Percentiles rank a stretch among this genome's conserved stretches.
Conservation (phyloP, 30 jellyfish, hydroid and myxozoan species). For the Haliclystus octoradiatus region DNA sequence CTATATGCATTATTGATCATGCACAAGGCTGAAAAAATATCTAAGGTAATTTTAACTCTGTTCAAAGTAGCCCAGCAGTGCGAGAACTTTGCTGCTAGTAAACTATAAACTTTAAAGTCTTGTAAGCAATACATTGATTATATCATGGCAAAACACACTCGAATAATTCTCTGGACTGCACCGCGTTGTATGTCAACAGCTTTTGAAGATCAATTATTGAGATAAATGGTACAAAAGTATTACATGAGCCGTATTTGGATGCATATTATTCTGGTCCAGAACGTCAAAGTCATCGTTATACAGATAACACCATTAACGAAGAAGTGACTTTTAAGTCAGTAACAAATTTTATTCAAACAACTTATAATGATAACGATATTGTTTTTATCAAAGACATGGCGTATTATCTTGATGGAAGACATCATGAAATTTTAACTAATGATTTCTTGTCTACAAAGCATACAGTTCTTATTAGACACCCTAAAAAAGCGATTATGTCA, state of each 20-base stretch:
- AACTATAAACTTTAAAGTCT: no score
- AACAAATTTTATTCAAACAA: constrained; percentile 23
- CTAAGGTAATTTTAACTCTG: no score
- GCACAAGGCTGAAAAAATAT: no score
- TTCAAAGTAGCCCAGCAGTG: no score
- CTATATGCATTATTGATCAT: no score
- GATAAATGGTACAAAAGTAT: constrained; percentile 49
- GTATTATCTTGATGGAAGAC: constrained; percentile 40
- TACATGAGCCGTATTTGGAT: constrained; percentile 83
- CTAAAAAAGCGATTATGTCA: constrained; percentile 70
- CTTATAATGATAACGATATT: constrained; percentile 56
- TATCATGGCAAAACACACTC: no score
- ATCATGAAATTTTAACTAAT: constrained; percentile 28
- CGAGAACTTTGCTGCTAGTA: no score
- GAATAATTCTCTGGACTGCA: constrained; percentile 69
- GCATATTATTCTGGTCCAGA: constrained; percentile 88
- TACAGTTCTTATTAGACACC: constrained; percentile 71
- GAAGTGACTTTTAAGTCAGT: constrained; percentile 25
- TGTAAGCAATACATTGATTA: no score
- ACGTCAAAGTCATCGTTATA: constrained; percentile 71
- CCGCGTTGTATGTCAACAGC: constrained; percentile 96
- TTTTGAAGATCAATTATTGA: constrained; percentile 86
- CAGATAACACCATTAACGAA: constrained; percentile 20
- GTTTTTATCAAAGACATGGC: constrained; percentile 89
- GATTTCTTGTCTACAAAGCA: constrained; percentile 52